These are phyloP conservation scores for Chaitophorus viminalis DNA, from an alignment of 2,888 invertebrate species.

Conservation along the genomic window DNA sequence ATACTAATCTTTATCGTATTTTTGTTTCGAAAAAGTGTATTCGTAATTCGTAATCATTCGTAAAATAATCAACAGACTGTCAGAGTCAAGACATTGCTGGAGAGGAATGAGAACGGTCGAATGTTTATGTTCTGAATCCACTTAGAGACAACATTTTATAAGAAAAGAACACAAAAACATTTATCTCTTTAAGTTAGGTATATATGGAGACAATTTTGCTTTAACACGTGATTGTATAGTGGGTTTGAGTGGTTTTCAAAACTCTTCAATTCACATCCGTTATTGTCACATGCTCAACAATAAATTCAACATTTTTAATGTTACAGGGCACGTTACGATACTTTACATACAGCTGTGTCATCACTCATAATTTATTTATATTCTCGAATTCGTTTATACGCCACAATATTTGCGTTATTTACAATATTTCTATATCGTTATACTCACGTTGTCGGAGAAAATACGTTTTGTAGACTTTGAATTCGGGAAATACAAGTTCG, in stretches of 20 bases:
- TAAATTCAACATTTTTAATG: no score
- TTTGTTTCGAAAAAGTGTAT: no score
- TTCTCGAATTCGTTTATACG: not conserved
- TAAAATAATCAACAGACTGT: no score
- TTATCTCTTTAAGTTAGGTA: not conserved
- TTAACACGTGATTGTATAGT: not conserved
- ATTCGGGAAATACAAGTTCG: no score
- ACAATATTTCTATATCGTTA: not conserved
- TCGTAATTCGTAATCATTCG: no score
- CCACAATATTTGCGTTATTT: not conserved
- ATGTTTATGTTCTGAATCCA: not conserved
- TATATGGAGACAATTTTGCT: not conserved
- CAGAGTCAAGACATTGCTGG: not conserved
- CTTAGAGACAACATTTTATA: not conserved
- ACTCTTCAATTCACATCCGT: not conserved
- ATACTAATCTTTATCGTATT: no score
- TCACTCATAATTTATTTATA: not conserved
- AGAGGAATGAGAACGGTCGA: not conserved
- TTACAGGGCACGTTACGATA: no score
- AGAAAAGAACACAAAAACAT: not conserved
- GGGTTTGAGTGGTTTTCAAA: not conserved
- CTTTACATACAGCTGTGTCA: not conserved
- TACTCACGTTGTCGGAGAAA: not conserved
- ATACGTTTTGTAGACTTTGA: not conserved
- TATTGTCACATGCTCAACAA: not conserved